These are phyloP conservation scores for Hipparchia semele DNA, from an alignment of 2,888 invertebrate species.

Conservation along the genomic window DNA sequence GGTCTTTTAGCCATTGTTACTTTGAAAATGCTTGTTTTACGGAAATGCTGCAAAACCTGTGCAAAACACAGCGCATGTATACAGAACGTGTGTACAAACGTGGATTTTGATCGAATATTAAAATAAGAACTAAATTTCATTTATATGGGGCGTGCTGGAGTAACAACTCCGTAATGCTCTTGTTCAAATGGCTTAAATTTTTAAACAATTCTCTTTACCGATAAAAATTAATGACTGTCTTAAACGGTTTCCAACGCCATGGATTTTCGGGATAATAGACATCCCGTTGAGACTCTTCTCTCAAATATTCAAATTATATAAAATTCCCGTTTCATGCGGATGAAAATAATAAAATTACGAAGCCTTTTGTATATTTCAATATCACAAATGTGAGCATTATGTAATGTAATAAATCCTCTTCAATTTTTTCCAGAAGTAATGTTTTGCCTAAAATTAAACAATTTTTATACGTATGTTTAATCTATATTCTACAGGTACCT, in stretches of 20 bases:
- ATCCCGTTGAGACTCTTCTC: slow-evolving; percentile 1
- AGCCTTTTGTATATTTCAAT: neutral
- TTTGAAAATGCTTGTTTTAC: too few species aligned
- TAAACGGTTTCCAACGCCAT: neutral
- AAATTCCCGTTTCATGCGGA: neutral
- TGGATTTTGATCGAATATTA: too few species aligned
- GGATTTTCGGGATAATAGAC: neutral
- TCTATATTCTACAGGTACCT: too few species aligned
- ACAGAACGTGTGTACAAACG: too few species aligned
- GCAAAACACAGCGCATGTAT: neutral
- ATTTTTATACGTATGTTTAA: too few species aligned
- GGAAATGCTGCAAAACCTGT: too few species aligned
- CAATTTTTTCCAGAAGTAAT: neutral
- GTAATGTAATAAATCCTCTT: too few species aligned
- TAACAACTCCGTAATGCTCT: neutral
- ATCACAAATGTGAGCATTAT: neutral
- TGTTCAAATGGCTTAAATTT: neutral
- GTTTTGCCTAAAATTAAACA: neutral
- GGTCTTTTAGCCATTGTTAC: too few species aligned
- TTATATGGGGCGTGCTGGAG: too few species aligned
- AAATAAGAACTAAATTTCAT: too few species aligned
- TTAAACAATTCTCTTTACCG: neutral
- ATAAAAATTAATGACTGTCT: neutral
- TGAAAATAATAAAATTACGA: neutral
- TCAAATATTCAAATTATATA: slow-evolving; percentile 10